Percentiles rank a stretch among this genome's conserved stretches.
phyloP scores from a whole-genome alignment of 2,888 invertebrate genomes.

The Bombylius discolor region DNA sequence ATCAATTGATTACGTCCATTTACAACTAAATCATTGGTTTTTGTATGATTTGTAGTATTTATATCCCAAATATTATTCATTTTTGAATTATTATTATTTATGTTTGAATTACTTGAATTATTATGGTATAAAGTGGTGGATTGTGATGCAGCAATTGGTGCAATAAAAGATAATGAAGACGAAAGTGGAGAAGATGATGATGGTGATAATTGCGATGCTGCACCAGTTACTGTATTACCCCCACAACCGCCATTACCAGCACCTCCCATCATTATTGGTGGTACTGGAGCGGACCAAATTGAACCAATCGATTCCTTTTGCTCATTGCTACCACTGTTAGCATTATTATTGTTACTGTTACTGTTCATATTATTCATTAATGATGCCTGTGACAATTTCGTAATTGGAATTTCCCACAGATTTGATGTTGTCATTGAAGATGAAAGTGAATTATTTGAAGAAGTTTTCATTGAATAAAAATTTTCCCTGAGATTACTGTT shows the following conservation, averaged over 20 bases:
- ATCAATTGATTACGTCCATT: constrained; percentile 11
- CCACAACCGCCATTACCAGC: neutral
- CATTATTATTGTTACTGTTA: neutral
- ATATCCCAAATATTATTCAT: constrained; percentile 32
- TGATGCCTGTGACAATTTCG: constrained; percentile 17
- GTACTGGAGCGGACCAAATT: constrained; percentile 14
- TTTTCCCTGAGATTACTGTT: constrained; percentile 26
- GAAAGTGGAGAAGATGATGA: neutral
- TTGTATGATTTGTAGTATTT: constrained; percentile 11
- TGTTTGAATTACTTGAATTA: neutral
- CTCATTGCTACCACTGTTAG: neutral
- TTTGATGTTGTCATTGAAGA: constrained; percentile 7
- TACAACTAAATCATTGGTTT: neutral
- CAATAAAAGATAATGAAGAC: no score
- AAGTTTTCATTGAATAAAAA: constrained; percentile 20
- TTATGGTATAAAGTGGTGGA: neutral
- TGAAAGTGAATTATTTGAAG: constrained; percentile 15
- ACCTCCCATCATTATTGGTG: neutral
- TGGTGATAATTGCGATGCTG: constrained; percentile 5
- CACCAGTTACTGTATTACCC: neutral
- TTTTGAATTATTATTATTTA: constrained; percentile 14
- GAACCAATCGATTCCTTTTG: constrained; percentile 13
- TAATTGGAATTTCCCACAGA: constrained; percentile 18
- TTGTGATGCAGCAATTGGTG: no score
- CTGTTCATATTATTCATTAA: neutral